Percentiles rank a stretch among this genome's conserved stretches.
These are phyloP conservation scores for Gonioctena quinquepunctata DNA, from an alignment of 1,140 invertebrate genomes.

Conservation along the genomic window DNA sequence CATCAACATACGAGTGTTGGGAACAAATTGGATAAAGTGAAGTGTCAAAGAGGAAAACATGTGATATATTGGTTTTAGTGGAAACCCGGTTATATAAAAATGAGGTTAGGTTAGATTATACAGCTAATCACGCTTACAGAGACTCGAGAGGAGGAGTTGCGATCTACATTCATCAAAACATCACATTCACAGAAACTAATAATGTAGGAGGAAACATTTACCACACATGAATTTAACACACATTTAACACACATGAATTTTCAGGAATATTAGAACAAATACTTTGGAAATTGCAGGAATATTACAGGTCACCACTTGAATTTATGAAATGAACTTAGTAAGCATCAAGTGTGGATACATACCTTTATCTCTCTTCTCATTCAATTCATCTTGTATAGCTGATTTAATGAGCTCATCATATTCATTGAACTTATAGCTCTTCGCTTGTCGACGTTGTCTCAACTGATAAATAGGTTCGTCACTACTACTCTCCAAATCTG, in stretches of 20 bases:
- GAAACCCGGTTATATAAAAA: not conserved
- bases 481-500: conserved; percentile 47
- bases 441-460: conserved; percentile 72
- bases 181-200: not conserved
- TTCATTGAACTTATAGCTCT: conserved; percentile 86
- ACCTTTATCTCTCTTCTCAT: conserved; percentile 15
- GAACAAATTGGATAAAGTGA: not conserved
- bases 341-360: too few relatives aligned
- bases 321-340: too few relatives aligned
- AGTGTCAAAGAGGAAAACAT: not conserved
- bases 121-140: too few relatives aligned
- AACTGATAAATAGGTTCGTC: conserved; percentile 82
- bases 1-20: not conserved
- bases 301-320: too few relatives aligned
- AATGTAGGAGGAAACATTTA: not conserved
- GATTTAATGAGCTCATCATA: conserved; percentile 93
- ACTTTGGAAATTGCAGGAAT: too few relatives aligned
- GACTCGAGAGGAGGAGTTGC: too few relatives aligned
- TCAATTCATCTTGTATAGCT: conserved; percentile 72
- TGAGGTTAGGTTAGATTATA: too few relatives aligned
- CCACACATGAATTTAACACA: too few relatives aligned
- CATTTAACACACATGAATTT: too few relatives aligned
- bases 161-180: not conserved
- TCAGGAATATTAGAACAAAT: too few relatives aligned
- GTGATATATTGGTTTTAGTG: not conserved